Evolutionary conservation across 2,888 invertebrate species (phyloP).

Genomic region (Arenicola marina): DNA sequence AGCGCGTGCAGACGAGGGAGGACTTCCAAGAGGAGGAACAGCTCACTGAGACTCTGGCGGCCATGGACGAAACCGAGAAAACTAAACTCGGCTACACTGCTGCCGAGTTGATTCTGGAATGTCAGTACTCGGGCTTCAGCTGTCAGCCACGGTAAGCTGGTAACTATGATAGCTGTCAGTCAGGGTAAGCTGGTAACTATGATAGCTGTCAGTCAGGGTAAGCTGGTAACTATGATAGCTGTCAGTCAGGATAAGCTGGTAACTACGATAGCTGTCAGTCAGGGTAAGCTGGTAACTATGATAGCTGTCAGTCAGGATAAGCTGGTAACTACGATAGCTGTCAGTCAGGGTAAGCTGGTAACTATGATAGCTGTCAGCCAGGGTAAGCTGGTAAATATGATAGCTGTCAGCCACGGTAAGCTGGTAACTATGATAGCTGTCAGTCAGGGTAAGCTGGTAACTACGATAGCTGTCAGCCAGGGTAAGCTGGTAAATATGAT

Average conservation of each 20-base stretch:
- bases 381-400: too few relatives aligned
- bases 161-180: neutral
- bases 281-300: neutral
- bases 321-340: neutral
- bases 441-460: too few relatives aligned
- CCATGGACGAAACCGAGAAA: conserved; percentile 12
- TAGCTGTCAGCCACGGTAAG: too few relatives aligned
- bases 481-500: too few relatives aligned
- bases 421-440: too few relatives aligned
- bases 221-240: neutral
- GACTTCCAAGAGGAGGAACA: conserved; percentile 15
- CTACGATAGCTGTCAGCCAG: too few relatives aligned
- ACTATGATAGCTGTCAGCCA: too few relatives aligned
- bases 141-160: conserved; percentile 11
- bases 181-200: neutral
- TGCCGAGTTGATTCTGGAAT: conserved; percentile 29
- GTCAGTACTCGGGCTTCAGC: conserved; percentile 26
- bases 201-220: neutral
- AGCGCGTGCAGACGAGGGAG: neutral
- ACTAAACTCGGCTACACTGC: conserved; percentile 15
- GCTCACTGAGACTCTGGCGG: conserved; percentile 22
- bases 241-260: neutral
- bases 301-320: neutral
- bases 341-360: too few relatives aligned
- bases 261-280: neutral